Percentiles rank a stretch among this genome's conserved stretches.
These are phyloP conservation scores for Watersipora subatra DNA, from an alignment of 1,140 invertebrate species.

Conservation along the genomic window DNA sequence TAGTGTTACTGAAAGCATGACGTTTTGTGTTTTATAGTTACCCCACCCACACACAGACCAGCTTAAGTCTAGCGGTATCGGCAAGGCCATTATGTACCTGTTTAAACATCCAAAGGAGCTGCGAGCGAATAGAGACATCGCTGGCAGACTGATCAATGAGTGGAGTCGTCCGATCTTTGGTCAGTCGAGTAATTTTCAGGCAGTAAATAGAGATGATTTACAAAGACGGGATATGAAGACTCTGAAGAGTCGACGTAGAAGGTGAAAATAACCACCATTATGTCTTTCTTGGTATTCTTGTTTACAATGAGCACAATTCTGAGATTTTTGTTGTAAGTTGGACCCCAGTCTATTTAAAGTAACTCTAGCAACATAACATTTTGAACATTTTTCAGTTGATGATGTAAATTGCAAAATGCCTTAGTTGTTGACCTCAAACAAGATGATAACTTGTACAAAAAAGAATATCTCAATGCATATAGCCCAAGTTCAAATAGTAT, in stretches of 20 bases:
- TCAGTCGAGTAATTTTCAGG: conserved; percentile 83
- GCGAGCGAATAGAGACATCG: conserved; percentile 77
- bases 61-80: conserved; percentile 84
- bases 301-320: no score
- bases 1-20: no score
- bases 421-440: no score
- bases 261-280: conserved; percentile 15
- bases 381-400: no score
- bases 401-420: no score
- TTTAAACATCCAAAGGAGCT: conserved; percentile 97
- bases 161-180: conserved; percentile 96
- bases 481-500: no score
- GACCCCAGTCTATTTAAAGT: no score
- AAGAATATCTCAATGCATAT: no score
- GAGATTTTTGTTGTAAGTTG: no score
- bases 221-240: conserved; percentile 79
- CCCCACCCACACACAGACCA: conserved; percentile 73
- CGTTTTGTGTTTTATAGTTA: conserved; percentile 49
- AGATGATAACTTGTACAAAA: no score
- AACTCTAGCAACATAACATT: no score
- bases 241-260: conserved; percentile 50
- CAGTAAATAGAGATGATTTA: conserved; percentile 52
- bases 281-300: no score
- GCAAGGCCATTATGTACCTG: conserved; percentile 97
- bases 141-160: conserved; percentile 82